Evolutionary conservation across 2,113 vertebrate genomes (phyloP), one percentile per base, ranked within the genome.

Genomic region (Salminus brasiliensis): DNA sequence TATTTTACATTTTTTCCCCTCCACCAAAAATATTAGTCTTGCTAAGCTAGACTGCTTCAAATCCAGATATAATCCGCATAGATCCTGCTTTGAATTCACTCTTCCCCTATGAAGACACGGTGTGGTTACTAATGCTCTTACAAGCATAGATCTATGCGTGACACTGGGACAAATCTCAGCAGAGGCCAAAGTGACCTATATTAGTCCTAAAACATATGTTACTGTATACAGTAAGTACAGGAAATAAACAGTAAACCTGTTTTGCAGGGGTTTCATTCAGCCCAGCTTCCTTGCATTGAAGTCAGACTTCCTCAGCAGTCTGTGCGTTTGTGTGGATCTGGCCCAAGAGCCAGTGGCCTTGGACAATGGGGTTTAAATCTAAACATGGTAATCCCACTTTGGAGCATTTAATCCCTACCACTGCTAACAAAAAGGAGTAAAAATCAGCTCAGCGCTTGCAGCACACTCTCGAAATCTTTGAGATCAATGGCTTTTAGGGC

Each of bases 41-140:
- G 85, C 87, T 85, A 88, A 89, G 86, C 85, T 84, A 86, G 86
- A 88, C 83, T 78, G 83, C 87, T 76, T 89, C 67, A 87, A 87
- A 91, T 85, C 78, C 76, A 32, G 72, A 82, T 73, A 80, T 93
- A 93, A 93, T 92, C 89, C 90, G 84, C 65, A 90, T 76, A 90
- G 87, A 93, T 90, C 87, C 90, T 89, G 88, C 90, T 92, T 90
- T 88, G 87, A 87, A 91, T 92, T 88, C 59, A 79, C 83, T 68
- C 67, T 79, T 85, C 78, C 85, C 88, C 89, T 88, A 91, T 87
- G 88, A 90, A 90, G 85, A 87, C 81, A 85, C 87, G 34, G 82
- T 34, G 77, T 86, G 84, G 87, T 90, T 88, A 90, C 47, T 67
- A 43, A 77, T 82, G 83, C 86, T 86, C 83, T 85, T 73, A 77